A percentile compares a stretch with the other conserved stretches of the same genome.
Conservation (phyloP, 92 coral and sea anemone species). For the Bergia puertoricense region DNA sequence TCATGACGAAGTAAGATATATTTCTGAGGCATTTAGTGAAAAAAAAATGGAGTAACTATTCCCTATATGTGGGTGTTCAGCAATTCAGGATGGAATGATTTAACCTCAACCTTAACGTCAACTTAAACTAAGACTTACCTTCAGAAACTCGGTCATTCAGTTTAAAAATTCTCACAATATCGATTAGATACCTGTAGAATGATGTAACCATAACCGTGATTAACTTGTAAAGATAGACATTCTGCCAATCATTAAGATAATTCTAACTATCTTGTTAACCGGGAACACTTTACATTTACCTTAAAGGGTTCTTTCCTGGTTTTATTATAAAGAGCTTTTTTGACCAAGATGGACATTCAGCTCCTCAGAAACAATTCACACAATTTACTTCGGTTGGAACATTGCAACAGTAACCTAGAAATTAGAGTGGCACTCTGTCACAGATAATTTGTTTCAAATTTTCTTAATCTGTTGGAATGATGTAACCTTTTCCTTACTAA, state of each 20-base stretch:
- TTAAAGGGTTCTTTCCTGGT: no score
- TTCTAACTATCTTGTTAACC: background rate
- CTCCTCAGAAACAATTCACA: no score
- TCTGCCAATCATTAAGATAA: background rate
- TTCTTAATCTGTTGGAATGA: background rate
- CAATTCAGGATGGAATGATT: background rate
- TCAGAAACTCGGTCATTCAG: background rate
- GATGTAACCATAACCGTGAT: background rate
- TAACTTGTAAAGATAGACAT: no score
- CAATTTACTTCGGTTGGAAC: background rate
- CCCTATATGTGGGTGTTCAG: background rate
- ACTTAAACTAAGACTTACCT: background rate
- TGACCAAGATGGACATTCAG: no score
- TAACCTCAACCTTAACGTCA: background rate
- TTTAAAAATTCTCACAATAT: background rate
- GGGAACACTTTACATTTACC: no score
- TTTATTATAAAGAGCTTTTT: no score
- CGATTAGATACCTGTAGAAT: background rate
- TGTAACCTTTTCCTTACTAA: background rate
- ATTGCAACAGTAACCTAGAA: background rate
- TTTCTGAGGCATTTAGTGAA: background rate
- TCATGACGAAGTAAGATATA: no score
- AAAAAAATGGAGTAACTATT: no score
- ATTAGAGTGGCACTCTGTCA: background rate
- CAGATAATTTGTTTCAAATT: no score